phyloP scores from a whole-genome alignment of 2,113 vertebrate species.

The Carassius auratus region DNA sequence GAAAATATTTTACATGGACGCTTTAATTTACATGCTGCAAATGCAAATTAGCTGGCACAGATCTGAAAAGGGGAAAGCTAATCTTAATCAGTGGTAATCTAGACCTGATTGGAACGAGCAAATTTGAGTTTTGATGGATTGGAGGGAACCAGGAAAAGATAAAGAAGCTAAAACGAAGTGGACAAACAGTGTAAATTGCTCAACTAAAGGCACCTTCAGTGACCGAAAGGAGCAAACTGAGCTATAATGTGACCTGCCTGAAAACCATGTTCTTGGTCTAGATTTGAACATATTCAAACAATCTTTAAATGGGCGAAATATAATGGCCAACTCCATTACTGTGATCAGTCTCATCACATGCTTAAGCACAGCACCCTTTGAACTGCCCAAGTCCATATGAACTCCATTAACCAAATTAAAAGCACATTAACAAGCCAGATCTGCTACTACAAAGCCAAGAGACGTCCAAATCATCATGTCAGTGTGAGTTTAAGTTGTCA shows the following conservation, averaged over 20 bases:
- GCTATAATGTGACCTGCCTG: neutral
- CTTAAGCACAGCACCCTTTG: slow-evolving; percentile 62
- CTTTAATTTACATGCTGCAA: slow-evolving; percentile 54
- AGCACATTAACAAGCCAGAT: slow-evolving; percentile 65
- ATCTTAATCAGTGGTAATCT: slow-evolving; percentile 47
- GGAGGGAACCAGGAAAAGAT: neutral
- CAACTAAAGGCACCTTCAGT: neutral
- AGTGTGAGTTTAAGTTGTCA: neutral
- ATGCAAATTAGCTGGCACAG: slow-evolving; percentile 52
- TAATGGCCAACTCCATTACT: slow-evolving; percentile 46
- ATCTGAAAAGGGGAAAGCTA: slow-evolving; percentile 24
- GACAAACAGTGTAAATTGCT: neutral
- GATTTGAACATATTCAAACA: neutral
- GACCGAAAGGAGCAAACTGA: neutral
- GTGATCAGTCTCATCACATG: slow-evolving; percentile 70
- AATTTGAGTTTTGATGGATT: slow-evolving; percentile 13
- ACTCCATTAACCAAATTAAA: slow-evolving; percentile 73
- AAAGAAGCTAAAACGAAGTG: neutral
- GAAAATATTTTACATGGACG: slow-evolving; percentile 48
- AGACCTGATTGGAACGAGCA: slow-evolving; percentile 34
- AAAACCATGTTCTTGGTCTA: neutral
- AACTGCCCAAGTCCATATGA: slow-evolving; percentile 68
- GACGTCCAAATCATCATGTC: too few species aligned
- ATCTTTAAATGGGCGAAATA: neutral
- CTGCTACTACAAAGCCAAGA: neutral